These are phyloP conservation scores for Caracal caracal DNA, from an alignment of 2,113 vertebrate species.

Conservation along the genomic window DNA sequence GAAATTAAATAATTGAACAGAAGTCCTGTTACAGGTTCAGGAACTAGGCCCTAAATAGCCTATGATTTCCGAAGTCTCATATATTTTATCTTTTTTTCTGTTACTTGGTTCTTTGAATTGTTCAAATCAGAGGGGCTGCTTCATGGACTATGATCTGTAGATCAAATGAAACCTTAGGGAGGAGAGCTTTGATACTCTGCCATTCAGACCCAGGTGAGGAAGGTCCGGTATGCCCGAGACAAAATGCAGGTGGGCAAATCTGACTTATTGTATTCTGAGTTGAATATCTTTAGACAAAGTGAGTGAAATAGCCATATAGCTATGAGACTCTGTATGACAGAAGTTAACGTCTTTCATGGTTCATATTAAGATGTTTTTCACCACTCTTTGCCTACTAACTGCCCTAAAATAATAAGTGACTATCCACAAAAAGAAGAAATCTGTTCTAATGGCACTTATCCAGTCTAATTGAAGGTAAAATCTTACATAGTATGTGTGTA, in stretches of 20 bases:
- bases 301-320: background rate
- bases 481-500: background rate
- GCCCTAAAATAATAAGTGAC: background rate
- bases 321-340: background rate
- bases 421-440: background rate
- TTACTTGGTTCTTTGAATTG: background rate
- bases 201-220: background rate
- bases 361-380: background rate
- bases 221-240: background rate
- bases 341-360: background rate
- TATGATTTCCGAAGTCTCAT: background rate
- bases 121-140: background rate
- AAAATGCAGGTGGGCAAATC: background rate
- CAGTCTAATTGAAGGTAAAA: background rate
- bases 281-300: background rate
- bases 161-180: background rate
- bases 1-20: background rate
- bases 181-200: background rate
- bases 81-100: background rate
- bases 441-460: background rate
- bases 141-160: background rate
- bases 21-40: background rate
- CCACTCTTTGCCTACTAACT: background rate
- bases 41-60: background rate
- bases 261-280: background rate